Evolutionary conservation across 2,113 vertebrate species (phyloP).

Genomic region (Daphoenositta chrysoptera): DNA sequence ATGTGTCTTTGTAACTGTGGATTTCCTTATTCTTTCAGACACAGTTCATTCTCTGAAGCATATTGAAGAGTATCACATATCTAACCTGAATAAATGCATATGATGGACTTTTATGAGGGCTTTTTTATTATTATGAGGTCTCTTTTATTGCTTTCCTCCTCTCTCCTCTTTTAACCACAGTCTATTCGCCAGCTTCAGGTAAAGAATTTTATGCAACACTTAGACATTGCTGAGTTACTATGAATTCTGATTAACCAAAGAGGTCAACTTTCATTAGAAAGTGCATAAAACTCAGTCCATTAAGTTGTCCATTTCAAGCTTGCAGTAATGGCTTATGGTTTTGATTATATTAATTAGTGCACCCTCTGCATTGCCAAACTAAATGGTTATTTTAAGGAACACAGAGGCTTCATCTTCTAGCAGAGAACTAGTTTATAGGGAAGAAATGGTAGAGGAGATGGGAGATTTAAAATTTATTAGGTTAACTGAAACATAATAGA

Average conservation of each 20-base stretch:
- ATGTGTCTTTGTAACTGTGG: not conserved
- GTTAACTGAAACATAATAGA: not conserved
- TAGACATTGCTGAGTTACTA: not conserved
- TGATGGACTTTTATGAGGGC: not conserved
- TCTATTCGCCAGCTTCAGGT: not conserved
- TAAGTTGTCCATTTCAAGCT: constrained; percentile 26
- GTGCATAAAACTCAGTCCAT: constrained; percentile 45
- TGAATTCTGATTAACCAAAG: constrained; percentile 52
- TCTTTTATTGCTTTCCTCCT: not conserved
- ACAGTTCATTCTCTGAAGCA: not conserved
- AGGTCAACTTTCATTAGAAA: constrained; percentile 48
- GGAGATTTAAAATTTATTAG: not conserved
- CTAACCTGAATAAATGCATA: not conserved
- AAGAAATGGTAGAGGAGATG: not conserved
- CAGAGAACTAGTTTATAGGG: not conserved
- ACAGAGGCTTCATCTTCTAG: not conserved
- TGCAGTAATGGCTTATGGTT: constrained; percentile 4
- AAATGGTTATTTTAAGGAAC: not conserved
- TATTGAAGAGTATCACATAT: not conserved
- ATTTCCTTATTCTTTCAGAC: not conserved
- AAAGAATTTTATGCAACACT: not conserved
- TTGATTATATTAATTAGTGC: constrained; percentile 51
- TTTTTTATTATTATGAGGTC: constrained; percentile 19
- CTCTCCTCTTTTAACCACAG: not conserved
- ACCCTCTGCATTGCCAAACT: not conserved